Evolutionary conservation across 2,888 invertebrate genomes (phyloP), one percentile per base, ranked within the genome.

Genomic region (Dioctria rufipes): DNA sequence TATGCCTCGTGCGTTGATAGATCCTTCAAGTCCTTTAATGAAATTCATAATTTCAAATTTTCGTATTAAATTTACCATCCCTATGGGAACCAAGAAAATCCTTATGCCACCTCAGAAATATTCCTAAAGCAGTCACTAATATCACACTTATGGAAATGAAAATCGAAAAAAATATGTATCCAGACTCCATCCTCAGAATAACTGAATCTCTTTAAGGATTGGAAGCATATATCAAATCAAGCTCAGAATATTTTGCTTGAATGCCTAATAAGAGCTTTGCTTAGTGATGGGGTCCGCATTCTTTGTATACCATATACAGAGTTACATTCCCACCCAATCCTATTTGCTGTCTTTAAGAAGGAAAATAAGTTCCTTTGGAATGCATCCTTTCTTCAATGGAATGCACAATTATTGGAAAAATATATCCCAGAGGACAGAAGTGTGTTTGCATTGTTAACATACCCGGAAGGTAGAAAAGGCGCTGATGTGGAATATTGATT

Each of bases 231-330:
- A 66, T 66, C 66, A 3, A 42, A 13, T 8, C 40, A 43, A 66
- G 6, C 13, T n/a, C 13, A 67, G n/a, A n/a, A 46, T 43, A 46
- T 25, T 13, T 42, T 46, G 6, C 46, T n/a, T 67, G 67, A 67
- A 67, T 67, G n/a, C 46, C 11, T 67, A 67, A 67, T 67, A 67
- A 67, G 67, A 43, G 67, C 40, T 13, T 42, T n/a, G 40, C 42
- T 37, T 40, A 42, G 65, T n/a, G 40, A 40, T n/a, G 25, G 25
- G 25, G 25, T 25, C 25, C 2, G 25, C 25, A 25, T 25, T 25
- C 25, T 25, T 25, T 25, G 25, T 25, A 25, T 25, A 25, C 25
- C 25, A 25, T 25, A 25, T 25, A 25, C 25, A 25, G 25, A 25
- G 25, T 25, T 25, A 25, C 25, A 25, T 25, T 1, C 25, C 25